Evolutionary conservation across 2,888 invertebrate species (phyloP).

Genomic region (Heliconius sara): DNA sequence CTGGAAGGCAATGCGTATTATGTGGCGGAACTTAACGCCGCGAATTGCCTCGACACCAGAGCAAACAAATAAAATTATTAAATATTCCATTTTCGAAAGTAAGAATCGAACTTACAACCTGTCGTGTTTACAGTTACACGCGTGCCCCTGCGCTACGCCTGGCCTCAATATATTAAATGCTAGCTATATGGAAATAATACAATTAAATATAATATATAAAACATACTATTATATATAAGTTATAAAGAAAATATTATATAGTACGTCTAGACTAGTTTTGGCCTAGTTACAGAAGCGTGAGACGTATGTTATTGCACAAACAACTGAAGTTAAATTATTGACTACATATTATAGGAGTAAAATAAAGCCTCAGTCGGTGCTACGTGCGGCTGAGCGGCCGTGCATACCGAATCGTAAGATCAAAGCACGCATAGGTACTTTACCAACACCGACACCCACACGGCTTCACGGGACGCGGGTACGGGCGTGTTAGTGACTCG

Average conservation of each 20-base stretch:
- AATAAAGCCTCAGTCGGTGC: slow-evolving; percentile 75
- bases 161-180: no score
- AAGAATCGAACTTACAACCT: no score
- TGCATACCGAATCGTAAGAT: slow-evolving; percentile 84
- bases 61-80: no score
- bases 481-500: slow-evolving; percentile 54
- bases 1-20: no score
- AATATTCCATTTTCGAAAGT: no score
- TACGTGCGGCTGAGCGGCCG: slow-evolving; percentile 80
- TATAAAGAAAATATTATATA: slow-evolving; percentile 42
- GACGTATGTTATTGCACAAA: slow-evolving; percentile 79
- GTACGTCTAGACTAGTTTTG: slow-evolving; percentile 49
- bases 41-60: no score
- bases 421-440: slow-evolving; percentile 83
- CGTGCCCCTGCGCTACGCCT: no score
- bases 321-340: slow-evolving; percentile 79
- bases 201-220: no score
- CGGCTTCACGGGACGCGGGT: slow-evolving; percentile 56
- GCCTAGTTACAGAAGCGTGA: slow-evolving; percentile 58
- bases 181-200: no score
- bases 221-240: slow-evolving; percentile 24
- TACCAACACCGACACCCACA: slow-evolving; percentile 80
- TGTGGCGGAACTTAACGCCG: no score
- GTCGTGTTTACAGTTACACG: no score
- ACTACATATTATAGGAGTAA: slow-evolving; percentile 79